phyloP scores from a whole-genome alignment of 1,140 invertebrate species.

The Neuroterus valhalla region DNA sequence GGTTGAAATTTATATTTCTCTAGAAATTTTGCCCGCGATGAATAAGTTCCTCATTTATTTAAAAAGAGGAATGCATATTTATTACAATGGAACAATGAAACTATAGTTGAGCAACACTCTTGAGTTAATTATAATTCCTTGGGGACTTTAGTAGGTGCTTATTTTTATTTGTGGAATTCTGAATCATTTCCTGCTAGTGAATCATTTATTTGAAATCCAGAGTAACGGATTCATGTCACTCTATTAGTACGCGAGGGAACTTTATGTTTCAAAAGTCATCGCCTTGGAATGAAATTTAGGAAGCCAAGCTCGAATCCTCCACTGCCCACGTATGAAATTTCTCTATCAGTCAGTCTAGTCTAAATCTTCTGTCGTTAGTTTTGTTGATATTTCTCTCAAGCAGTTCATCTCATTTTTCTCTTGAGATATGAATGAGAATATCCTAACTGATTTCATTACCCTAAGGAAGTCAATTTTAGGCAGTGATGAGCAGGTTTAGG shows the following conservation, averaged over 20 bases:
- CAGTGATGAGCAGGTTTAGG: no score
- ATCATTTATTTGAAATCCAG: neutral
- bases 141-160: no score
- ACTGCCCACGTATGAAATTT: neutral
- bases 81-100: no score
- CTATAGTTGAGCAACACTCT: no score
- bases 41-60: no score
- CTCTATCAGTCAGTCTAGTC: neutral
- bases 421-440: neutral
- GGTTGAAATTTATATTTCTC: no score
- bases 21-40: no score
- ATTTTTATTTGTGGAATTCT: neutral
- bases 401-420: neutral
- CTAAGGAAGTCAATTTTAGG: no score
- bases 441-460: no score
- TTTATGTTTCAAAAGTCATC: constrained; percentile 10
- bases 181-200: neutral
- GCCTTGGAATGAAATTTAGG: constrained; percentile 14
- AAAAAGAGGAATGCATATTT: no score
- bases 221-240: neutral
- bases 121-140: no score
- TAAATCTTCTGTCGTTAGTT: constrained; percentile 6
- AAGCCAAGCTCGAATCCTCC: neutral
- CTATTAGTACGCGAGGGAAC: constrained; percentile 1
- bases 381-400: neutral